Percentiles rank a stretch among this genome's conserved stretches.
phyloP scores from a whole-genome alignment of 1,140 invertebrate genomes.

The Pseudomyrmex dendroicus region DNA sequence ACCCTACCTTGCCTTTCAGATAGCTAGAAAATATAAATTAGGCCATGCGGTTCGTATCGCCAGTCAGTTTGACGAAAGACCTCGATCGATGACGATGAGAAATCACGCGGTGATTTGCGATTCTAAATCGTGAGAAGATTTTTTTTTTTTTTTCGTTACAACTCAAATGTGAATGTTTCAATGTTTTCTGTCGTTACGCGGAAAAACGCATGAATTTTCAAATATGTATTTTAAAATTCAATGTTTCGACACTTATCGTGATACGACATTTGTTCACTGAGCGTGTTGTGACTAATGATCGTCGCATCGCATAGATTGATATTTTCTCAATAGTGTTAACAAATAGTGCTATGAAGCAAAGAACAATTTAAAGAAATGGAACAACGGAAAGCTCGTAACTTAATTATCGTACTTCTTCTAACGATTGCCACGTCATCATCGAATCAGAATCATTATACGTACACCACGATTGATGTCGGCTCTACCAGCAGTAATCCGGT shows the following conservation, averaged over 20 bases:
- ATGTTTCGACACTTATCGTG: not conserved
- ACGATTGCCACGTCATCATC: not conserved
- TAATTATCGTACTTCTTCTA: constrained; percentile 12
- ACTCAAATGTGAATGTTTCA: not conserved
- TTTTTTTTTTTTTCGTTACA: constrained; percentile 10
- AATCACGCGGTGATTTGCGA: constrained; percentile 47
- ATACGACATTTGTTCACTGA: not conserved
- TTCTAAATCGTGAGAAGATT: not conserved
- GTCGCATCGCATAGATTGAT: not conserved
- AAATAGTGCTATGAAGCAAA: constrained; percentile 17
- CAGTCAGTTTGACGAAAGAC: constrained; percentile 75
- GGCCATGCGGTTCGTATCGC: constrained; percentile 62
- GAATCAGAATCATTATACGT: not conserved
- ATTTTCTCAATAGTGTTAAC: not conserved
- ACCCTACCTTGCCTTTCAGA: constrained; percentile 64
- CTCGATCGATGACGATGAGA: constrained; percentile 73
- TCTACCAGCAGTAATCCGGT: not conserved
- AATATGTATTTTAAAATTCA: not conserved
- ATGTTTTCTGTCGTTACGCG: not conserved
- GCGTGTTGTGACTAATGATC: not conserved
- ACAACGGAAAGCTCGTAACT: not conserved
- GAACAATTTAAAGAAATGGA: constrained; percentile 17
- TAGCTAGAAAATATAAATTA: constrained; percentile 82
- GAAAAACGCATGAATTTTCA: constrained; percentile 16
- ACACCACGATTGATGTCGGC: not conserved